Evolutionary conservation across 2,888 invertebrate genomes (phyloP).

Genomic region (Tricholauxania praeusta): DNA sequence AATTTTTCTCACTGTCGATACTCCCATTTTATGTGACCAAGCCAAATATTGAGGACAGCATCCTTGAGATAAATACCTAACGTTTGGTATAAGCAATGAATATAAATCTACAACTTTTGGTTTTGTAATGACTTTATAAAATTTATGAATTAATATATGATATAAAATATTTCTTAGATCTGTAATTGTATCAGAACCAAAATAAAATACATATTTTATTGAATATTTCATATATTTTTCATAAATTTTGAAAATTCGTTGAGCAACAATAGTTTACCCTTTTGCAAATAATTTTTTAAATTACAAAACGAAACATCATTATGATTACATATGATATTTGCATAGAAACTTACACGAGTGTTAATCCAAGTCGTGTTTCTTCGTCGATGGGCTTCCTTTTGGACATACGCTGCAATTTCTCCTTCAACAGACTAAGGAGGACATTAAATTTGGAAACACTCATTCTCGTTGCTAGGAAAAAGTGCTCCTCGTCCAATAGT

Average conservation of each 20-base stretch:
- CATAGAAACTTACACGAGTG: slow-evolving; percentile 30
- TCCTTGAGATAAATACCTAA: slow-evolving; percentile 31
- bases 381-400: slow-evolving; percentile 25
- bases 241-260: too few species aligned
- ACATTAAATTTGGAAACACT: neutral
- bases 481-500: neutral
- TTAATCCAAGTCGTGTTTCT: slow-evolving; percentile 31
- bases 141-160: too few species aligned
- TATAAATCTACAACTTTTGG: too few species aligned
- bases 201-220: too few species aligned
- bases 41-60: slow-evolving; percentile 3
- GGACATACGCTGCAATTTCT: slow-evolving; percentile 13
- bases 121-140: too few species aligned
- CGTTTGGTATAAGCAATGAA: neutral
- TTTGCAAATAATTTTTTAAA: too few species aligned
- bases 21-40: neutral
- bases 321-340: too few species aligned
- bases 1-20: slow-evolving; percentile 35
- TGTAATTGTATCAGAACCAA: too few species aligned
- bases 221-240: too few species aligned
- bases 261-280: too few species aligned
- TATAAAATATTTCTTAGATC: too few species aligned
- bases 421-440: neutral
- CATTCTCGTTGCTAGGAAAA: neutral
- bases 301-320: too few species aligned